Evolutionary conservation across 2,888 invertebrate species (phyloP).

Genomic region (Leptopilina myrica): DNA sequence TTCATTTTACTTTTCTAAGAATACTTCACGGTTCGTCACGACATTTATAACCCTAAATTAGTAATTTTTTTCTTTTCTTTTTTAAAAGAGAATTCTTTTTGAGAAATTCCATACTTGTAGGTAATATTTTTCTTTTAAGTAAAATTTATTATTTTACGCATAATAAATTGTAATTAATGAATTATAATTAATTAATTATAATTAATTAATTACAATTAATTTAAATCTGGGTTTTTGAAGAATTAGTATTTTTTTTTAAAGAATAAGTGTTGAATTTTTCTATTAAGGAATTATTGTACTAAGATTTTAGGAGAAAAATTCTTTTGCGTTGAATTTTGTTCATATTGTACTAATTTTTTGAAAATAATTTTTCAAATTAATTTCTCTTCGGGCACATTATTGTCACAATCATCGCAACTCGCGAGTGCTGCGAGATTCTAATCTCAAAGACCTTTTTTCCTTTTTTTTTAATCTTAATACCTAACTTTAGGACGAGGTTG

Average conservation of each 20-base stretch:
- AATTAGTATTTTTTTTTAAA: neutral
- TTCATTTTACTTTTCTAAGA: constrained; percentile 38
- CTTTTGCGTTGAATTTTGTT: neutral
- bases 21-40: constrained; percentile 15
- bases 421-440: constrained; percentile 44
- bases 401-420: constrained; percentile 49
- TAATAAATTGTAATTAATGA: too few species aligned
- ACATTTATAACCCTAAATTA: neutral
- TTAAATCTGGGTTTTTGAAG: neutral
- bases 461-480: constrained; percentile 28
- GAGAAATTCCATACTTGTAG: neutral
- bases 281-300: neutral
- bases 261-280: too few species aligned
- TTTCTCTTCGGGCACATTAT: constrained; percentile 43
- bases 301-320: neutral
- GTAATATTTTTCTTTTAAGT: too few species aligned
- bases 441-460: constrained; percentile 29
- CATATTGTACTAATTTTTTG: neutral
- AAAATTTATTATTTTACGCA: too few species aligned
- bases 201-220: too few species aligned
- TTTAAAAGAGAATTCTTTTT: too few species aligned
- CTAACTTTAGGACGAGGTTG: constrained; percentile 39
- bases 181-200: too few species aligned
- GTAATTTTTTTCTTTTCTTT: too few species aligned
- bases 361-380: neutral